Evolutionary conservation across 2,797 vertebrate genomes (phyloP), one percentile per base, ranked within the genome.

Genomic region (Leucoraja ocellata): DNA sequence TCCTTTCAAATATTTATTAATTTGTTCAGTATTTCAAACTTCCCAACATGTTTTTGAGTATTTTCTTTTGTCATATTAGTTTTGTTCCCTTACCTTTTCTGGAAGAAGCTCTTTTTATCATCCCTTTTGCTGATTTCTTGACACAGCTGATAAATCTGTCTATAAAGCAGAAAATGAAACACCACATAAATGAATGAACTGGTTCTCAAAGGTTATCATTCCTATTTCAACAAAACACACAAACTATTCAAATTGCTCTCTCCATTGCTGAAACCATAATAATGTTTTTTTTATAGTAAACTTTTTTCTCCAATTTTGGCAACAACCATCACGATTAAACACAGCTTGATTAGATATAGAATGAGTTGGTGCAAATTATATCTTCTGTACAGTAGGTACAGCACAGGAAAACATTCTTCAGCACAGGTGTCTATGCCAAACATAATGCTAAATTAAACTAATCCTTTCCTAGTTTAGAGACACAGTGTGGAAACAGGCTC

Each of bases 101-200:
- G 84, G 81, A 98, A 97, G 93, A 98, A 95, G 91, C 96, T 96
- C 88, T 95, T 95, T 88, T 94, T 97, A 93, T 97, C 97, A 93
- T 98, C 98, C 46, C 98, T 98, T 94, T 95, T 97, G 94, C 96
- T 97, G 95, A 99, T 99, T 78, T 98, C 98, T 94, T 95, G 96
- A 94, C 97, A 97, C 95, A 99, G 94, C 95, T 98, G 98, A 58
- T 97, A 97, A 94, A 99, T 95, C 92, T 98, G 95, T 94, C 98
- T 99, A 93, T 32, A 83, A 94, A 95, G 78, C 4, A 94, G 0
- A 95, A 94, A 93, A 93, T 63, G 25, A 28, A 80, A 63, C 32
- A 78, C 25, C 2, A 23, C 25, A 23, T 28, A 86, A 63, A 86
- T 18, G 6, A 14, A 5, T 32, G 13, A 63, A 68, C 18, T 68